Evolutionary conservation across 2,113 vertebrate genomes (phyloP), one percentile per base, ranked within the genome.

Genomic region (Halcyon senegalensis): DNA sequence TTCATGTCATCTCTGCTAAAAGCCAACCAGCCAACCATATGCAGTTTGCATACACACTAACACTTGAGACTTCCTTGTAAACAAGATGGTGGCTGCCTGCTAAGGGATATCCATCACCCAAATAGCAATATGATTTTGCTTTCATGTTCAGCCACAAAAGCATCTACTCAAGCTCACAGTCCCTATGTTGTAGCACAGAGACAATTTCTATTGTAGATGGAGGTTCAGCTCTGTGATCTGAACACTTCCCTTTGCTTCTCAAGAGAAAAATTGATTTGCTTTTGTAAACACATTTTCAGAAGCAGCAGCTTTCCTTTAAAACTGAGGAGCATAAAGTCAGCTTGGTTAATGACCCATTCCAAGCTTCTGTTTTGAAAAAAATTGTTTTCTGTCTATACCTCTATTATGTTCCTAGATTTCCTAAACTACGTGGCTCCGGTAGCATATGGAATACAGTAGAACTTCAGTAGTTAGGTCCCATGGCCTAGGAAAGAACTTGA

Each of bases 1-100:
- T 96, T 87, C 91, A 95, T 97, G 91, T 96, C 97, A 95, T 97
- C 97, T 97, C 96, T 95, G 89, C 93, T 96, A 93, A 94, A 97
- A 96, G 89, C 83, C 95, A 91, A 92, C 64, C 70, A 93, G 94
- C 86, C 84, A 67, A 64, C 87, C 80, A 75, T 90, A 76, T 80
- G 77, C 70, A 80, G 74, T 89, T 90, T 91, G 59, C 86, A 68
- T 89, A 91, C 56, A 90, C 80, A 33, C 74, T 60, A 84, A 96
- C 56, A 94, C 88, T 20, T 89, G 53, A 48, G 33, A 96, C 93
- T 96, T 94, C 93, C 74, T 82, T 93, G 85, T 73, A 96, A 97
- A 97, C 85, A 98, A 98, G 93, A 98, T 93, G 94, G 97, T 90
- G 94, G 66, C 78, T 89, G 55, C 56, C 80, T 95, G 35, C 90